Conservation (phyloP, 1,140 invertebrate genomes). For the Subanguina moxae region DNA sequence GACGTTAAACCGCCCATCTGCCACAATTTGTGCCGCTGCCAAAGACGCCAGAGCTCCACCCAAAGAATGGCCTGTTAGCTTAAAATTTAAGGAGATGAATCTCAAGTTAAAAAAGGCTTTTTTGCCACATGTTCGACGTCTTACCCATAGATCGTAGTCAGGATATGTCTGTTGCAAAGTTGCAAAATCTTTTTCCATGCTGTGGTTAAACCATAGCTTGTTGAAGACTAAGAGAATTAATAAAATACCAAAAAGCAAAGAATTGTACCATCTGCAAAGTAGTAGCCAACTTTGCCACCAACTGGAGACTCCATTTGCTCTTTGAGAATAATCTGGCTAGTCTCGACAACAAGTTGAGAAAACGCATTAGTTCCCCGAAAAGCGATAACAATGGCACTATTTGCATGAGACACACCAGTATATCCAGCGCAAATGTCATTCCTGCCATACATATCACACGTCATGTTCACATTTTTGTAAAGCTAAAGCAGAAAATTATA, state of each 20-base stretch:
- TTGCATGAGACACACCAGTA: constrained; percentile 26
- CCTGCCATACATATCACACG: not conserved
- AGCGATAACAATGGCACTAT: constrained; percentile 39
- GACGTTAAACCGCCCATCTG: constrained; percentile 15
- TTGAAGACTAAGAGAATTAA: not conserved
- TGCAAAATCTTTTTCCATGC: not conserved
- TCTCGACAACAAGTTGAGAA: too few relatives aligned
- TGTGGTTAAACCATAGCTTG: constrained; percentile 7
- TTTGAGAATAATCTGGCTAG: constrained; percentile 3
- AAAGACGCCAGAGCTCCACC: constrained; percentile 22
- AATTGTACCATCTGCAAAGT: not conserved
- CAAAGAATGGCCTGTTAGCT: constrained; percentile 25
- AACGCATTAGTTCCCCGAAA: constrained; percentile 20
- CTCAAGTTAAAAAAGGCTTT: not conserved
- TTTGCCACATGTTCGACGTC: too few relatives aligned
- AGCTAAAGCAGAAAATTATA: not conserved
- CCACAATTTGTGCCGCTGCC: constrained; percentile 26
- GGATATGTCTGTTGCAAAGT: constrained; percentile 6
- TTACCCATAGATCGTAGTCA: constrained; percentile 19
- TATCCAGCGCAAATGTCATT: constrained; percentile 40
- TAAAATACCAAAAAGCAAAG: too few relatives aligned
- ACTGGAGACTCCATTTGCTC: constrained; percentile 6
- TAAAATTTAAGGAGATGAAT: not conserved
- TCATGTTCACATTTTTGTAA: not conserved
- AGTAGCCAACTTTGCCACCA: constrained; percentile 11